Evolutionary conservation across 2,888 invertebrate species (phyloP).

Genomic region (Cosmia pyralina): DNA sequence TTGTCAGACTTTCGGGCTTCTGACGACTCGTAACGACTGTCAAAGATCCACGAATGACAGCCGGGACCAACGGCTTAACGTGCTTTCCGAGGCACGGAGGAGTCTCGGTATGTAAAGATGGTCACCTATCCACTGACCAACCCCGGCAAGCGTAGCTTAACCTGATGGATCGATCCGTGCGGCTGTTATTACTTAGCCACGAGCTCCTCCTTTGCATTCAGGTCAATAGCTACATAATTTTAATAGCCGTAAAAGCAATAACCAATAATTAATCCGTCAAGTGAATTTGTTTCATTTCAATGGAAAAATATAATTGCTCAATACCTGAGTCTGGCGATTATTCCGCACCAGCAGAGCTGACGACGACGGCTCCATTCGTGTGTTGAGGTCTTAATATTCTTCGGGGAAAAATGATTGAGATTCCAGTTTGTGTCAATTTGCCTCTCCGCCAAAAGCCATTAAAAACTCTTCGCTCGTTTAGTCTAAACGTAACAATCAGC

Average conservation of each 20-base stretch:
- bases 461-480: not conserved
- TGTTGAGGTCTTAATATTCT: not conserved
- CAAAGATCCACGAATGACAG: too few relatives aligned
- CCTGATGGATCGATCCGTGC: too few relatives aligned
- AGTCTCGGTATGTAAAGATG: too few relatives aligned
- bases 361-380: not conserved
- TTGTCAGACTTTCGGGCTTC: too few relatives aligned
- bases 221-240: not conserved
- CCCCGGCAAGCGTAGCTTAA: too few relatives aligned
- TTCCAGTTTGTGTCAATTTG: not conserved
- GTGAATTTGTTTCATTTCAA: conserved; percentile 6
- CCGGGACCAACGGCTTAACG: too few relatives aligned
- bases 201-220: not conserved
- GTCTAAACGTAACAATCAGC: too few relatives aligned
- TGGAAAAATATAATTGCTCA: not conserved
- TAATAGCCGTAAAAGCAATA: not conserved
- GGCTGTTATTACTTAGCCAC: too few relatives aligned
- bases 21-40: too few relatives aligned
- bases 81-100: too few relatives aligned
- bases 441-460: not conserved
- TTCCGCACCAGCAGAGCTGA: not conserved
- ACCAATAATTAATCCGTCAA: not conserved
- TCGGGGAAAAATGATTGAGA: not conserved
- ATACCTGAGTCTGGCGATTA: conserved; percentile 3
- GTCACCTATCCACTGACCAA: too few relatives aligned